These are phyloP conservation scores for Falco novaeseelandiae DNA, from an alignment of 2,797 vertebrate genomes.

Conservation along the genomic window DNA sequence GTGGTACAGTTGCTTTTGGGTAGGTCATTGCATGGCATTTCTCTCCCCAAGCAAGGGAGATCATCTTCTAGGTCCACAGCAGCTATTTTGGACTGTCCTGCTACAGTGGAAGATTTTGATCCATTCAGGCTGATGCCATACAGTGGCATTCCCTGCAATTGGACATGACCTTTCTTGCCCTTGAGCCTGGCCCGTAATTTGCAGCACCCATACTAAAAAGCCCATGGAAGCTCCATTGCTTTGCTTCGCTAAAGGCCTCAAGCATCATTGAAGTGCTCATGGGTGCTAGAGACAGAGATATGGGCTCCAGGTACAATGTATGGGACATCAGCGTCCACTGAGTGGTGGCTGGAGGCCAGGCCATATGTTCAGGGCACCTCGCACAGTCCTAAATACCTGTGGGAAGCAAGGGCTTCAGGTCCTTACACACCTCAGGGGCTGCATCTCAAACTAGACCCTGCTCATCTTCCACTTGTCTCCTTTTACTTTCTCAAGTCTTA, in stretches of 20 bases:
- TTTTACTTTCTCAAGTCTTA: background rate
- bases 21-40: background rate
- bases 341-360: background rate
- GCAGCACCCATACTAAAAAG: background rate
- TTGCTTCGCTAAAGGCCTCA: background rate
- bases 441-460: background rate
- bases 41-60: background rate
- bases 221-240: background rate
- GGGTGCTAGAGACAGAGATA: background rate
- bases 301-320: background rate
- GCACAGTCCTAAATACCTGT: background rate
- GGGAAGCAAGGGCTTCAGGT: background rate
- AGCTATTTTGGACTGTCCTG: background rate
- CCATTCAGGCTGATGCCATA: background rate
- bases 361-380: background rate
- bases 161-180: background rate
- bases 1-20: background rate
- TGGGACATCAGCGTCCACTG: background rate
- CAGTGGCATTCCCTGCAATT: background rate
- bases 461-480: rapidly evolving
- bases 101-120: background rate
- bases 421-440: background rate
- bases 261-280: background rate
- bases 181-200: background rate
- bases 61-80: background rate